Conservation (phyloP, 2,888 invertebrate species). For the Halictus ligatus region DNA sequence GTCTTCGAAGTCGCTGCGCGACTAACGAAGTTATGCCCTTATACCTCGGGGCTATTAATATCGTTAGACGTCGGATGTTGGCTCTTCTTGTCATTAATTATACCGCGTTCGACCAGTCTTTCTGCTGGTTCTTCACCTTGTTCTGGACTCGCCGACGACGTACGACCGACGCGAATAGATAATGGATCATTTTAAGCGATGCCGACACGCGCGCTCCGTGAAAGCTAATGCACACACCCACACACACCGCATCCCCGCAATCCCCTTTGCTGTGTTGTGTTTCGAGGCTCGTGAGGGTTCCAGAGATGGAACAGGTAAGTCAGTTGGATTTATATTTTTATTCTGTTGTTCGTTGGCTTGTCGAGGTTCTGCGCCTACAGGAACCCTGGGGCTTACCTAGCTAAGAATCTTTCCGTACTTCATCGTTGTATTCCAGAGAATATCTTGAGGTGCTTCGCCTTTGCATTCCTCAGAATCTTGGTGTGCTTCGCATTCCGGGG, state of each 20-base stretch:
- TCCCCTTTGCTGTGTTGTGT: background rate
- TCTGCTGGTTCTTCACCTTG: slow-evolving; percentile 38
- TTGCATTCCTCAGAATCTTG: background rate
- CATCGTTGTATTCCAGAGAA: background rate
- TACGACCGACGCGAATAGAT: slow-evolving; percentile 19
- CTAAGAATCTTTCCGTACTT: background rate
- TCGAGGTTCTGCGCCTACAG: background rate
- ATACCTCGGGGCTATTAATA: slow-evolving; percentile 58
- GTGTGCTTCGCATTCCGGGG: too few relatives aligned
- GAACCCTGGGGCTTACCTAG: background rate
- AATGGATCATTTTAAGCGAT: slow-evolving; percentile 22
- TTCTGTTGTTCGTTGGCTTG: background rate
- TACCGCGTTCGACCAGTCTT: slow-evolving; percentile 55
- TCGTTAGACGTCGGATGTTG: slow-evolving; percentile 52
- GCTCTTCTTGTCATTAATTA: slow-evolving; percentile 67
- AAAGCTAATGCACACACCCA: background rate
- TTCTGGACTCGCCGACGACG: slow-evolving; percentile 16
- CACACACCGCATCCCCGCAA: background rate
- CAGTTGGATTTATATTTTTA: background rate
- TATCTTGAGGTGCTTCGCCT: background rate
- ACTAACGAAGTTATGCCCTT: slow-evolving; percentile 57
- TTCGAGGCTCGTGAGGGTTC: background rate
- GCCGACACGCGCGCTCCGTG: background rate
- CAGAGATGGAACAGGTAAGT: background rate
- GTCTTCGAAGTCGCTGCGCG: slow-evolving; percentile 52